Evolutionary conservation across 2,888 invertebrate genomes (phyloP).

Genomic region (Stenodema calcarata): DNA sequence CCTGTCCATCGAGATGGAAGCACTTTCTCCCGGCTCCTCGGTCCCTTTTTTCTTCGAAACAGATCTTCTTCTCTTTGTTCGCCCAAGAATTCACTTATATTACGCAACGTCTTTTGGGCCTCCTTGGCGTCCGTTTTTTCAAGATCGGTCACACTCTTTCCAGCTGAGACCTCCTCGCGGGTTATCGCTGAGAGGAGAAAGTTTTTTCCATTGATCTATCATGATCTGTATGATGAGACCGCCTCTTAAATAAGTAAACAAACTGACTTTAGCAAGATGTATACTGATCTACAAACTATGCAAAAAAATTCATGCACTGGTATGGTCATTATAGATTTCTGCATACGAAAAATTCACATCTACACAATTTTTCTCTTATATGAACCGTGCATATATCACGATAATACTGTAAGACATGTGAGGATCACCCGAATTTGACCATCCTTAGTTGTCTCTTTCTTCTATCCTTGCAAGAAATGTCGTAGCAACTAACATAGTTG

Average conservation of each 20-base stretch:
- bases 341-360: too few relatives aligned
- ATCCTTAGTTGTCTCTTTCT: too few relatives aligned
- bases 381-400: too few relatives aligned
- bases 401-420: too few relatives aligned
- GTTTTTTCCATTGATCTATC: neutral
- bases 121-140: constrained; percentile 5
- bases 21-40: constrained; percentile 13
- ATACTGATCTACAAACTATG: too few relatives aligned
- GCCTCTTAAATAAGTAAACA: neutral
- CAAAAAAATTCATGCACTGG: too few relatives aligned
- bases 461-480: too few relatives aligned
- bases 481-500: too few relatives aligned
- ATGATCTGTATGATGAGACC: neutral
- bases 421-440: too few relatives aligned
- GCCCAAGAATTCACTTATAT: constrained; percentile 26
- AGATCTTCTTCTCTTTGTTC: constrained; percentile 26
- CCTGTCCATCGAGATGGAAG: neutral
- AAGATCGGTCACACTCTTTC: constrained; percentile 41
- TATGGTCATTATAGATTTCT: too few relatives aligned
- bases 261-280: neutral
- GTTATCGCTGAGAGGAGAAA: constrained; percentile 32
- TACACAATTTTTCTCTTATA: too few relatives aligned
- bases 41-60: neutral
- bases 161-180: neutral
- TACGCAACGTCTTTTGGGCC: constrained; percentile 15